phyloP scores from a whole-genome alignment of 2,888 invertebrate species.

The Eupsilia transversa region DNA sequence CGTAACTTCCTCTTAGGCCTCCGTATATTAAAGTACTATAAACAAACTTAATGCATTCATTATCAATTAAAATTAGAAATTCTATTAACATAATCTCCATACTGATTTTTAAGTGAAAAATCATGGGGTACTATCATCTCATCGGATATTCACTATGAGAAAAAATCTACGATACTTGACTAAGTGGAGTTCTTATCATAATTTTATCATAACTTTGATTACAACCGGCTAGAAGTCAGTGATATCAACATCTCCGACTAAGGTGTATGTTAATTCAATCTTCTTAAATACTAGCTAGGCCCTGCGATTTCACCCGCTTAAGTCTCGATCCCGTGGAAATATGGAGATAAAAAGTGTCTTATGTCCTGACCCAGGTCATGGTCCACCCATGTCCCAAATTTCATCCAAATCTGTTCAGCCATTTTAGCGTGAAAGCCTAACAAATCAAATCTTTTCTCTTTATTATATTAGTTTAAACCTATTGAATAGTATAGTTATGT shows the following conservation, averaged over 20 bases:
- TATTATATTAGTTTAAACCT: no score
- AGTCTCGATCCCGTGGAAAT: no score
- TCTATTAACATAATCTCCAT: slow-evolving; percentile 43
- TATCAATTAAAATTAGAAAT: slow-evolving; percentile 38
- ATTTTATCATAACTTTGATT: slow-evolving; percentile 36
- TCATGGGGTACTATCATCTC: not conserved
- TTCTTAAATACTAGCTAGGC: slow-evolving; percentile 26
- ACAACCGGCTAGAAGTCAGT: slow-evolving; percentile 1
- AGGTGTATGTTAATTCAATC: slow-evolving; percentile 24
- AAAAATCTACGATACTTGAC: slow-evolving; percentile 23
- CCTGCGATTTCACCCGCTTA: no score
- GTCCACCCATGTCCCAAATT: no score
- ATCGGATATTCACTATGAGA: slow-evolving; percentile 25
- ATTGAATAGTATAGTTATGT: slow-evolving; percentile 1
- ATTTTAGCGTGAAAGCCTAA: no score
- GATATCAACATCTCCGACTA: not conserved
- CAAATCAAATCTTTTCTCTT: no score
- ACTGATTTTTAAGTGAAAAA: slow-evolving; percentile 34
- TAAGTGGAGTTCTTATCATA: slow-evolving; percentile 36
- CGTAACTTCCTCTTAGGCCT: slow-evolving; percentile 20
- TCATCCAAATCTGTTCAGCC: no score
- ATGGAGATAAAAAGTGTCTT: no score
- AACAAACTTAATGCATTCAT: slow-evolving; percentile 27
- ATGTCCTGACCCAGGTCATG: no score
- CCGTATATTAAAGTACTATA: slow-evolving; percentile 11